Conservation (phyloP, 2,888 invertebrate species). For the Candidula unifasciata region DNA sequence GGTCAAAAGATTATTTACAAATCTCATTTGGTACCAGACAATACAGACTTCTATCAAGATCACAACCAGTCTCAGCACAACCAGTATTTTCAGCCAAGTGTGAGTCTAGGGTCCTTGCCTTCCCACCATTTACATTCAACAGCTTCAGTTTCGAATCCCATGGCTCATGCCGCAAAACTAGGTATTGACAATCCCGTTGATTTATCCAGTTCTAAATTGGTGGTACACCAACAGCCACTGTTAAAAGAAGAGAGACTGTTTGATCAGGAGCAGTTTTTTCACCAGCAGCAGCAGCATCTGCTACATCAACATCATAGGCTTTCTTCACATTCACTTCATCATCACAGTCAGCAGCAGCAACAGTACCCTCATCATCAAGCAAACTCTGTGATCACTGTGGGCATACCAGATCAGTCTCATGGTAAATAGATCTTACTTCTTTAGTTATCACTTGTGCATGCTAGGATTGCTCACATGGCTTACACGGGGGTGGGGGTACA, state of each 20-base stretch:
- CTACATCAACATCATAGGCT: conserved; percentile 49
- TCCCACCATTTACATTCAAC: conserved; percentile 15
- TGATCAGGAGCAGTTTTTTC: conserved; percentile 43
- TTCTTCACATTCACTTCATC: conserved; percentile 48
- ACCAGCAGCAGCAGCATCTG: conserved; percentile 36
- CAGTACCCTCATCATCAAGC: conserved; percentile 46
- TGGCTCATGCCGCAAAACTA: conserved; percentile 61
- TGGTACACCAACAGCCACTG: conserved; percentile 57
- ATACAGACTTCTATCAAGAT: conserved; percentile 28
- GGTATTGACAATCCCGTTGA: conserved; percentile 68
- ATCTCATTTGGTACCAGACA: conserved; percentile 52
- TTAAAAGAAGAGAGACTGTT: conserved; percentile 55
- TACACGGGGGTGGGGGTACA: too few relatives aligned
- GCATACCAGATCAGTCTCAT: conserved; percentile 67
- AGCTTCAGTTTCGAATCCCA: conserved; percentile 55
- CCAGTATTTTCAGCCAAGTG: conserved; percentile 21
- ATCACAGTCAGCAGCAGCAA: conserved; percentile 21
- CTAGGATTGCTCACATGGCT: neutral
- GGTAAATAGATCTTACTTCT: conserved; percentile 53
- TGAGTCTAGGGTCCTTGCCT: conserved; percentile 18
- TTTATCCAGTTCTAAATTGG: conserved; percentile 64
- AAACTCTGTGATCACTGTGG: conserved; percentile 61
- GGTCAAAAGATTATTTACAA: conserved; percentile 55
- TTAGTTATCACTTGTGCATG: too few relatives aligned
- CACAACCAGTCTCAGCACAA: conserved; percentile 16